Percentiles rank a stretch among this genome's conserved stretches.
These are phyloP conservation scores for Chaetura pelagica DNA, from an alignment of 2,113 vertebrate species.

Conservation along the genomic window DNA sequence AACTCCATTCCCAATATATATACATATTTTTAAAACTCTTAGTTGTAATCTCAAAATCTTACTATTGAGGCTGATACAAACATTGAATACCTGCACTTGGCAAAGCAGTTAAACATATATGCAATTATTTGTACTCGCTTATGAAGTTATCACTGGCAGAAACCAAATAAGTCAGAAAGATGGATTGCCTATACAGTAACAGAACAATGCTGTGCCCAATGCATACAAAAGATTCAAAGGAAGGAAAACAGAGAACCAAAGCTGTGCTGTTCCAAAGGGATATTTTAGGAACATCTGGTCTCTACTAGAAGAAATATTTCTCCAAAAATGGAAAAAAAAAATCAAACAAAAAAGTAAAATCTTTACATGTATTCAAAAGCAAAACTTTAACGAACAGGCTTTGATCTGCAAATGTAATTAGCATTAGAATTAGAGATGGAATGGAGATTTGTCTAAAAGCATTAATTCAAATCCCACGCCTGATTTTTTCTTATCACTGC, in stretches of 20 bases:
- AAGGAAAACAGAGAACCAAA: neutral
- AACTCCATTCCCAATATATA: neutral
- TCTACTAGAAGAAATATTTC: neutral
- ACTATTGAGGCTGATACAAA: neutral
- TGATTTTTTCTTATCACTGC: constrained; percentile 77
- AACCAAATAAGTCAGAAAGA: neutral
- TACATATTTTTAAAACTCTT: neutral
- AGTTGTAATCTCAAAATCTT: neutral
- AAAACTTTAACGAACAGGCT: constrained; percentile 74
- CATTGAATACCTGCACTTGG: constrained; percentile 8
- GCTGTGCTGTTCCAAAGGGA: constrained; percentile 16
- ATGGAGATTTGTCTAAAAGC: constrained; percentile 81
- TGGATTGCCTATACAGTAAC: neutral
- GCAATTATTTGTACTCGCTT: constrained; percentile 1
- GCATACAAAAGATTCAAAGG: neutral
- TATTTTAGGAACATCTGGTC: constrained; percentile 2
- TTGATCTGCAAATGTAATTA: constrained; percentile 83
- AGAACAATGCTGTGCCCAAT: neutral
- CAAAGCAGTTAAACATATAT: neutral
- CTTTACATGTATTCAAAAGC: constrained; percentile 75
- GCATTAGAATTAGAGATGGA: constrained; percentile 82
- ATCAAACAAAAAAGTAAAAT: constrained; percentile 68
- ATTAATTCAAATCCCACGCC: constrained; percentile 82
- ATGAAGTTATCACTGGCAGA: neutral
- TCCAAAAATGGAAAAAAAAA: neutral